Evolutionary conservation across 2,888 invertebrate genomes (phyloP), one percentile per base, ranked within the genome.

Genomic region (Galeruca laticollis): DNA sequence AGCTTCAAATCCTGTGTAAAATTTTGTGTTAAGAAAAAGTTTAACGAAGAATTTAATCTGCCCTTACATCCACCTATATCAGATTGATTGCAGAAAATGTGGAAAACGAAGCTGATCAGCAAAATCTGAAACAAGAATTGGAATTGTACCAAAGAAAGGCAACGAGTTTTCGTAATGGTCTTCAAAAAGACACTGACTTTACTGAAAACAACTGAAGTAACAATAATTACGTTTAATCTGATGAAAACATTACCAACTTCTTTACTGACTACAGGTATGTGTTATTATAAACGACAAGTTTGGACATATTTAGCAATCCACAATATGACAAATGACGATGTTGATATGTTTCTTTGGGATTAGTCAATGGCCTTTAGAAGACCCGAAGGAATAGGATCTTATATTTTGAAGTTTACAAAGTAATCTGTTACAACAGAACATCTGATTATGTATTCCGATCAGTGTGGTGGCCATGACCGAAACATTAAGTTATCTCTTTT

Each of bases 231-330:
- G 15, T 75, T 75, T 51, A 73, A 74, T 49, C 52, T 71, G 40
- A 59, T 68, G 62, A 68, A 68, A 57, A 75, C 64, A 11, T 59
- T 65, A 15, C 70, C 69, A n/a, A 72, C 67, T 21, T 70, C 68
- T 40, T 37, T 51, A 72, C 4, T 72, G 60, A 61, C 75, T 75
- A 78, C 77, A 37, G 75, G 76, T 9, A 64, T 77, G 33, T 70
- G 68, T 35, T 80, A 78, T 62, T 80, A 78, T 60, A 78, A 79
- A 57, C 60, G 77, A 8, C 78, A 78, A 56, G 51, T 76, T 4
- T 77, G 76, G 76, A 72, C 65, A 15, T 60, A 10, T 56, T 68
- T 52, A 4, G 26, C 21, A 1, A 11, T 52, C 52, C 52, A 52
- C 0, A 52, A 52, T 13, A 21, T 52, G 26, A 59, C 21, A 11